phyloP scores from a whole-genome alignment of 2,888 invertebrate genomes.

The Himalopsyche tibetana region DNA sequence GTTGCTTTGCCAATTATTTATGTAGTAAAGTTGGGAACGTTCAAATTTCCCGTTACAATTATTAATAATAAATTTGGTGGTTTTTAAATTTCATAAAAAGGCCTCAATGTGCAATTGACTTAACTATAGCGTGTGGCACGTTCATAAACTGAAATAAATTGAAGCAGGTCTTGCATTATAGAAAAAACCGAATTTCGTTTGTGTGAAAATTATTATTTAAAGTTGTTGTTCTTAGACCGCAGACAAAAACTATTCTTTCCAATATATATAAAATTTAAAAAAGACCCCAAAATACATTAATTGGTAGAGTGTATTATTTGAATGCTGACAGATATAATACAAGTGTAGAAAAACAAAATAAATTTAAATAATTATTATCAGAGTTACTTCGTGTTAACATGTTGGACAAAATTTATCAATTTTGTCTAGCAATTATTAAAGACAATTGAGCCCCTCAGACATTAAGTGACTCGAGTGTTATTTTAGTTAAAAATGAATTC shows the following conservation, averaged over 20 bases:
- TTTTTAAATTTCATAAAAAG: slow-evolving; percentile 16
- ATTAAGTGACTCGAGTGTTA: no score
- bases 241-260: not conserved
- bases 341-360: no score
- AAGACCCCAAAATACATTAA: no score
- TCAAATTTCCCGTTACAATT: not conserved
- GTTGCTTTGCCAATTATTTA: not conserved
- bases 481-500: no score
- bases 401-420: no score
- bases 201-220: not conserved
- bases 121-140: slow-evolving; percentile 22
- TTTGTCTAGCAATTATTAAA: no score
- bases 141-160: slow-evolving; percentile 19
- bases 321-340: no score
- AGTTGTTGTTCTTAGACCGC: slow-evolving; percentile 3
- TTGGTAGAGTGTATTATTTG: no score
- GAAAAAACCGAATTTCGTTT: not conserved
- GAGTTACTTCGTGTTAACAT: no score
- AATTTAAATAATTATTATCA: no score
- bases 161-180: slow-evolving; percentile 7
- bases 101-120: slow-evolving; percentile 18
- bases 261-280: no score
- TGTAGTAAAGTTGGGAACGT: not conserved
- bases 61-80: slow-evolving; percentile 20
- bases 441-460: no score